Evolutionary conservation across 2,113 vertebrate species (phyloP).

Genomic region (Halichoerus grypus): DNA sequence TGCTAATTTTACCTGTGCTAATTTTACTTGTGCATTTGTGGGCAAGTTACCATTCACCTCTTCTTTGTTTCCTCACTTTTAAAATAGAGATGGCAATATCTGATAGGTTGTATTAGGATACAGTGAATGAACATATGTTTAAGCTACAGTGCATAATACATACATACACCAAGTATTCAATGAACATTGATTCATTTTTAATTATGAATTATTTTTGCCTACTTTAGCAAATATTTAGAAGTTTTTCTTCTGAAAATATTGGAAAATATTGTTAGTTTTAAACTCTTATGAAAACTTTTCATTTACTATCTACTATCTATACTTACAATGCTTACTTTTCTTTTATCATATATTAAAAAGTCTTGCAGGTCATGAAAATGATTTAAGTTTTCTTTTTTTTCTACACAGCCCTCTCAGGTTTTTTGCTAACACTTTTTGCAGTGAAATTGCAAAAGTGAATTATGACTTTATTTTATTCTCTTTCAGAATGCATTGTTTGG

Average conservation of each 20-base stretch:
- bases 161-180: neutral
- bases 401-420: neutral
- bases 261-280: neutral
- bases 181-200: neutral
- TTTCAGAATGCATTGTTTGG: constrained; percentile 65
- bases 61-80: neutral
- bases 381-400: constrained; percentile 43
- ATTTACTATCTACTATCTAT: neutral
- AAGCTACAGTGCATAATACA: neutral
- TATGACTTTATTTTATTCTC: constrained; percentile 67
- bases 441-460: constrained; percentile 54
- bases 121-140: neutral
- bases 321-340: neutral
- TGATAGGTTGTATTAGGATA: neutral
- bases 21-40: neutral
- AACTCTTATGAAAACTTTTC: constrained; percentile 5
- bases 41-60: neutral
- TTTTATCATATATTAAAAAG: constrained; percentile 49
- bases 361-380: constrained; percentile 41
- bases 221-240: neutral
- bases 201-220: neutral
- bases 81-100: neutral
- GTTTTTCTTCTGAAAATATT: neutral
- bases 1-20: neutral
- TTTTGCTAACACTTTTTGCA: constrained; percentile 53